phyloP scores from a whole-genome alignment of 2,888 invertebrate genomes.

The Phaonia tiefii region DNA sequence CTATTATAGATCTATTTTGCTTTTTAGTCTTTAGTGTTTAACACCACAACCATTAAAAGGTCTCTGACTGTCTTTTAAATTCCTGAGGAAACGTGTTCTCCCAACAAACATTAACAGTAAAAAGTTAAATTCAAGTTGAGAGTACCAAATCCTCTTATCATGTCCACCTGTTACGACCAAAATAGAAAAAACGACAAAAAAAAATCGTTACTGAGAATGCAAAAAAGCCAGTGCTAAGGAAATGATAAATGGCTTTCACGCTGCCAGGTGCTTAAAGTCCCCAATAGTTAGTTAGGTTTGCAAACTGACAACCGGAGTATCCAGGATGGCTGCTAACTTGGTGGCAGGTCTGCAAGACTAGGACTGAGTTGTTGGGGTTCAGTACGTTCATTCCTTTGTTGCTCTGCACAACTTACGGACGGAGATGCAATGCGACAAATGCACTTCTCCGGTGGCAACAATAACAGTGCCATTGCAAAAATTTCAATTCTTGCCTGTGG shows the following conservation, averaged over 20 bases:
- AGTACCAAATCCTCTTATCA: constrained; percentile 64
- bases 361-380: background rate
- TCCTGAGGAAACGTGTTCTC: no score
- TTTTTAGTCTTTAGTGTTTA: no score
- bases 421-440: constrained; percentile 66
- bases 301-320: constrained; percentile 48
- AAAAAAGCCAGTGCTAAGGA: constrained; percentile 56
- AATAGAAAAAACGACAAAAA: constrained; percentile 13
- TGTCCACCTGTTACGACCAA: constrained; percentile 62
- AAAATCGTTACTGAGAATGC: constrained; percentile 9
- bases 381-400: background rate
- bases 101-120: constrained; percentile 28
- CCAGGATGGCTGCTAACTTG: constrained; percentile 38
- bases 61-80: no score
- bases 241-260: constrained; percentile 68
- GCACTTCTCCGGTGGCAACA: constrained; percentile 63
- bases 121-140: constrained; percentile 53
- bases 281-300: constrained; percentile 63
- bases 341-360: constrained; percentile 22
- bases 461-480: constrained; percentile 60
- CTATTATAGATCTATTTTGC: no score
- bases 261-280: constrained; percentile 67
- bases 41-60: no score
- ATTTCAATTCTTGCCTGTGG: constrained; percentile 64
- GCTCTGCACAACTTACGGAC: constrained; percentile 36